A percentile compares a stretch with the other conserved stretches of the same genome.
These are phyloP conservation scores for Drosophila sordidula DNA, from an alignment of 2,888 invertebrate species.

Conservation along the genomic window DNA sequence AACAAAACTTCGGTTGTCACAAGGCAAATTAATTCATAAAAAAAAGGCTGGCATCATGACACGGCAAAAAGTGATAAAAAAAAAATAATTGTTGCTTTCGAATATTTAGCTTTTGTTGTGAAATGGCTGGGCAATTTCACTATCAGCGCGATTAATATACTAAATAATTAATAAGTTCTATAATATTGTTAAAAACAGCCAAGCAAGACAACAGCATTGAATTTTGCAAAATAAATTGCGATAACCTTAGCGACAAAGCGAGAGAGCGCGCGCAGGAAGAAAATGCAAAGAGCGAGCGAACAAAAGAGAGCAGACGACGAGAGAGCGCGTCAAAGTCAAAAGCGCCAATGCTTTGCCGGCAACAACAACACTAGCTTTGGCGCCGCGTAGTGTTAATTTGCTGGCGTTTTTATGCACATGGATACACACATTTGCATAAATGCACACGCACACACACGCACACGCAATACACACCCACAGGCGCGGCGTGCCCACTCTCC, in stretches of 20 bases:
- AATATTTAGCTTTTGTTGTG: conserved; percentile 21
- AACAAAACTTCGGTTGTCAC: conserved; percentile 11
- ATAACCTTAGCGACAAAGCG: conserved; percentile 60
- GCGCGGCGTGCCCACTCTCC: conserved; percentile 46
- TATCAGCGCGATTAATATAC: conserved; percentile 15
- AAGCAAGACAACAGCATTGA: conserved; percentile 49
- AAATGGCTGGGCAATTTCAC: conserved; percentile 39
- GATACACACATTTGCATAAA: conserved; percentile 23
- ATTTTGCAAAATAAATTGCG: conserved; percentile 60
- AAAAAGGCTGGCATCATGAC: conserved; percentile 49
- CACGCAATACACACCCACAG: conserved; percentile 14
- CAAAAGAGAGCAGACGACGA: conserved; percentile 3
- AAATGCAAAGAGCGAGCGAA: conserved; percentile 9
- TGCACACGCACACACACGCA: not conserved
- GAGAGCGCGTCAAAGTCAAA: conserved; percentile 31
- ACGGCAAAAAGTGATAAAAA: conserved; percentile 23
- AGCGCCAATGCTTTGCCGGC: conserved; percentile 43
- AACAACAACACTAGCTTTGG: conserved; percentile 49
- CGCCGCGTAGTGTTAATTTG: conserved; percentile 77
- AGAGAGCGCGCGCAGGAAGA: conserved; percentile 9
- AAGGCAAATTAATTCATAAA: conserved; percentile 35
- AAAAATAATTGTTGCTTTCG: conserved; percentile 1
- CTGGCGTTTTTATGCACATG: conserved; percentile 59
- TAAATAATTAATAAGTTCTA: conserved; percentile 30
- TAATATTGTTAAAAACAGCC: conserved; percentile 48